These are phyloP conservation scores for Chloroceryle aenea DNA, from an alignment of 2,113 vertebrate species.

Conservation along the genomic window DNA sequence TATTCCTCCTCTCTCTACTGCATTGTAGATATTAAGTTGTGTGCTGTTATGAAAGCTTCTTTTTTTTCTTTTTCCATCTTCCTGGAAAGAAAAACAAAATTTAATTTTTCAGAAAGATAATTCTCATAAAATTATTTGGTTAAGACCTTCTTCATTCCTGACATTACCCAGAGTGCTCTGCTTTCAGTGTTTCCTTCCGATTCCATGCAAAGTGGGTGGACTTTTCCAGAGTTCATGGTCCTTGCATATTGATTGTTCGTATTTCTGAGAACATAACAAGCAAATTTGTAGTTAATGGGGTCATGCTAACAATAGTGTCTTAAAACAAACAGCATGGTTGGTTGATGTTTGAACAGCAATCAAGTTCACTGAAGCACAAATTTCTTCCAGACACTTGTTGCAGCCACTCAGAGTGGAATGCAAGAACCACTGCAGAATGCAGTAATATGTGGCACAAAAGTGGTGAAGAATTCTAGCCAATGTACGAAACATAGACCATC, in stretches of 20 bases:
- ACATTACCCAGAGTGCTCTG: neutral
- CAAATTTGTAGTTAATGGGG: constrained; percentile 43
- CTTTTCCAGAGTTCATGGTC: constrained; percentile 9
- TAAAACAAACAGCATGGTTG: constrained; percentile 13
- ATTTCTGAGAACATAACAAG: constrained; percentile 21
- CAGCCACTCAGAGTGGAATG: neutral
- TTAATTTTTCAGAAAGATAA: neutral
- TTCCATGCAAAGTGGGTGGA: accelerated
- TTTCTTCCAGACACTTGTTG: neutral
- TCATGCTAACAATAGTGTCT: constrained; percentile 9
- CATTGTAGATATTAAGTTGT: neutral
- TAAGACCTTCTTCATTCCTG: neutral
- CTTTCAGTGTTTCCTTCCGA: neutral
- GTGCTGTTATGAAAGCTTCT: neutral
- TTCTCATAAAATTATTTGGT: neutral
- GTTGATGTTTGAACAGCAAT: constrained; percentile 41
- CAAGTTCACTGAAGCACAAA: constrained; percentile 17
- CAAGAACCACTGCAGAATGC: neutral
- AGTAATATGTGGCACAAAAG: neutral
- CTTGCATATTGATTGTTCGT: neutral
- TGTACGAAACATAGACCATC: neutral
- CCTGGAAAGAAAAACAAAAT: neutral
- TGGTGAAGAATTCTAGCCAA: neutral
- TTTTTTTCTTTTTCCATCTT: neutral
- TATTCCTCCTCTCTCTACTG: neutral